phyloP scores from a whole-genome alignment of 2,113 vertebrate genomes.

The Pteropus alecto region DNA sequence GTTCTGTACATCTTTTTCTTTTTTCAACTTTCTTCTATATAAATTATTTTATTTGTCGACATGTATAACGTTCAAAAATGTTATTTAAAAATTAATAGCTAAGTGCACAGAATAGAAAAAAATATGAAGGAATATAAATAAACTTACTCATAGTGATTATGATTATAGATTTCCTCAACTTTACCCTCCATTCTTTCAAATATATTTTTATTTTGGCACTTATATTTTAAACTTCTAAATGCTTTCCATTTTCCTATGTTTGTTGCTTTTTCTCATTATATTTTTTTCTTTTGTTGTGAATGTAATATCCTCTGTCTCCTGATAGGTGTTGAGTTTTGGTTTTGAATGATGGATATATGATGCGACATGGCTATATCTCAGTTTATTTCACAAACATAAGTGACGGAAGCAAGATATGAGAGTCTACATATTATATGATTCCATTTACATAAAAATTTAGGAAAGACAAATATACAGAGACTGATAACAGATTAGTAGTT shows the following conservation, averaged over 20 bases:
- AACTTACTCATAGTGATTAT: background rate
- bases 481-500: background rate
- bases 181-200: background rate
- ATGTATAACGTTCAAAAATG: background rate
- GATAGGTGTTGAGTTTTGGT: too few relatives aligned
- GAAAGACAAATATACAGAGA: background rate
- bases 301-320: background rate
- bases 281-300: background rate
- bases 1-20: background rate
- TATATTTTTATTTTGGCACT: background rate
- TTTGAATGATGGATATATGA: too few relatives aligned
- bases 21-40: background rate
- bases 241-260: background rate
- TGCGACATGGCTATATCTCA: too few relatives aligned
- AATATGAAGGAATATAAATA: background rate
- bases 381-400: too few relatives aligned
- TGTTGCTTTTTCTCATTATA: background rate
- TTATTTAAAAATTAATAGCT: background rate
- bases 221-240: background rate
- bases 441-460: background rate
- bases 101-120: background rate
- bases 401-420: background rate
- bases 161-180: background rate
- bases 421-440: background rate
- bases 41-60: background rate